These are phyloP conservation scores for Mimas tiliae DNA, from an alignment of 2,888 invertebrate species.

Conservation along the genomic window DNA sequence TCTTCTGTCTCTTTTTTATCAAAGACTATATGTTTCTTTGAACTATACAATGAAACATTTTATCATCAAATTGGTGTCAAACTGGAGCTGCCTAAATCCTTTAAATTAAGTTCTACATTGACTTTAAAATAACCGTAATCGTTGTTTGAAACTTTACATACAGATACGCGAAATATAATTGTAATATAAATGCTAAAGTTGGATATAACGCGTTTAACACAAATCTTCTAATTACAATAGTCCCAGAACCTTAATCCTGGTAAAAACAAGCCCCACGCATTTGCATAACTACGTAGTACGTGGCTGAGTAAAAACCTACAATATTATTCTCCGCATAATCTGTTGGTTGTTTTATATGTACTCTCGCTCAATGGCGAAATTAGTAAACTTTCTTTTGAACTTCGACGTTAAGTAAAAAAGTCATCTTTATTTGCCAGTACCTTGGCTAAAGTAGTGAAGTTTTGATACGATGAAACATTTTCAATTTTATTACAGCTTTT, in stretches of 20 bases:
- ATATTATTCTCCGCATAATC: conserved; percentile 42
- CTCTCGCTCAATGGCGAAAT: conserved; percentile 45
- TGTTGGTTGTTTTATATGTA: conserved; percentile 46
- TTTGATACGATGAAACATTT: conserved; percentile 49
- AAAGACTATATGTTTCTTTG: conserved; percentile 36
- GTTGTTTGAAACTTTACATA: conserved; percentile 30
- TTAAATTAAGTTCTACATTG: conserved; percentile 44
- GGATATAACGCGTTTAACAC: conserved; percentile 58
- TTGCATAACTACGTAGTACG: conserved; percentile 50
- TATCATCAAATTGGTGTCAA: not conserved
- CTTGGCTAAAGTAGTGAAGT: conserved; percentile 47
- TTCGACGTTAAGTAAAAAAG: conserved; percentile 46
- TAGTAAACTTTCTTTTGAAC: conserved; percentile 47
- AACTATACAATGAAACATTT: not conserved
- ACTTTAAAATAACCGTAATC: conserved; percentile 44
- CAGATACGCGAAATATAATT: conserved; percentile 21
- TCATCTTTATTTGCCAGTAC: conserved; percentile 43
- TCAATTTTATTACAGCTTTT: conserved; percentile 44
- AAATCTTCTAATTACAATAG: conserved; percentile 62
- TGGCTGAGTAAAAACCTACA: conserved; percentile 32
- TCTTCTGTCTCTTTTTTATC: conserved; percentile 59
- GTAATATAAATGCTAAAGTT: conserved; percentile 43
- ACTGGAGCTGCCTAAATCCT: conserved; percentile 13
- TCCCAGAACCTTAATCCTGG: conserved; percentile 57
- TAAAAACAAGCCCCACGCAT: conserved; percentile 53